Conservation (phyloP, 2,113 vertebrate genomes). For the Motacilla alba region DNA sequence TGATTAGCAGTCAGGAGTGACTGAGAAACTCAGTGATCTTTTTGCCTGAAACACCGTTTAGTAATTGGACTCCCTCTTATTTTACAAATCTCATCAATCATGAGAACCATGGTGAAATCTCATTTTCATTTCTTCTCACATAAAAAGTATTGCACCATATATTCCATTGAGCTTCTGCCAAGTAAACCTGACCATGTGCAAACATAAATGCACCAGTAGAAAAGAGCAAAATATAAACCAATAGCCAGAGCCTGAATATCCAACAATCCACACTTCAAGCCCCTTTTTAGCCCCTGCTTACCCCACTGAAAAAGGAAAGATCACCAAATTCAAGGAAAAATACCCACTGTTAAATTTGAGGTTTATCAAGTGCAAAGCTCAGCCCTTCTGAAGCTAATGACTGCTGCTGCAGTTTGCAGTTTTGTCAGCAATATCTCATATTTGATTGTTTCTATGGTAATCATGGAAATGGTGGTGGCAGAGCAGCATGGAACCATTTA, state of each 20-base stretch:
- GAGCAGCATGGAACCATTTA: background rate
- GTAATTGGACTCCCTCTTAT: constrained; percentile 10
- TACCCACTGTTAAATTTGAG: background rate
- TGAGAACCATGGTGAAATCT: background rate
- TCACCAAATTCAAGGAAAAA: background rate
- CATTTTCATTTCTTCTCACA: background rate
- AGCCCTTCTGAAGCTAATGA: background rate
- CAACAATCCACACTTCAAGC: background rate
- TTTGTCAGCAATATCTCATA: background rate
- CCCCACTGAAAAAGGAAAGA: background rate
- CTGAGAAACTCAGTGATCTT: constrained; percentile 12
- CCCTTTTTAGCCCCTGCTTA: background rate
- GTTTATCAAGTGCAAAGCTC: background rate
- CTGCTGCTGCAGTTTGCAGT: background rate
- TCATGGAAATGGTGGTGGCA: background rate
- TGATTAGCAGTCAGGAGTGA: constrained; percentile 23
- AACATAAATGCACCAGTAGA: background rate
- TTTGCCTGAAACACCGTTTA: background rate
- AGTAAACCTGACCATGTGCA: background rate
- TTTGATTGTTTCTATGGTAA: background rate
- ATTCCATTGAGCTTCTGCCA: background rate
- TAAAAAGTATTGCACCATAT: background rate
- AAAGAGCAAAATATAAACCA: background rate
- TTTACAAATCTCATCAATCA: constrained; percentile 29
- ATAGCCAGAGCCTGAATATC: background rate